Evolutionary conservation across 1,140 invertebrate species (phyloP).

Genomic region (Macrosteles quadrilineatus): DNA sequence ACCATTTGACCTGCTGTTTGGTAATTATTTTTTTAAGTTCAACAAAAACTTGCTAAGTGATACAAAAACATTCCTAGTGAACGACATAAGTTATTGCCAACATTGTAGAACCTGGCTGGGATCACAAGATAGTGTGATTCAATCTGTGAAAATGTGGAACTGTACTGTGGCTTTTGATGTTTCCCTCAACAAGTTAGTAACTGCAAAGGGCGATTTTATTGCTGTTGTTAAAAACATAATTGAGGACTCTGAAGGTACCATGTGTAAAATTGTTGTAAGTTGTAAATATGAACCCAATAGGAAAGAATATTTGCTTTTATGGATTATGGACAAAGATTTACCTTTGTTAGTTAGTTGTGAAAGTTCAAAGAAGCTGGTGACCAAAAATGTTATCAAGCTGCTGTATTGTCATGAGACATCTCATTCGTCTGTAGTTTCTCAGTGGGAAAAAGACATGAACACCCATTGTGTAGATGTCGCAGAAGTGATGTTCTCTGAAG

Average conservation of each 20-base stretch:
- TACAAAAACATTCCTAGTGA: background rate
- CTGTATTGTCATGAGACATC: conserved; percentile 5
- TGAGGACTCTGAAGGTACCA: conserved; percentile 9
- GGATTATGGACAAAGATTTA: conserved; percentile 31
- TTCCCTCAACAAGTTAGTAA: background rate
- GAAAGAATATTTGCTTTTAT: conserved; percentile 24
- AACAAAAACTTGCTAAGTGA: conserved; percentile 5
- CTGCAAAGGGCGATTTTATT: conserved; percentile 22
- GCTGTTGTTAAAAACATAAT: background rate
- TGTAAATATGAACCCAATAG: background rate
- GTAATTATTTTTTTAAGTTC: conserved; percentile 25
- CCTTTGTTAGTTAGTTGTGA: conserved; percentile 9
- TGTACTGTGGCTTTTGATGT: conserved; percentile 21
- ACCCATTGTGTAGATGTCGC: conserved; percentile 21
- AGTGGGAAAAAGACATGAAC: conserved; percentile 27
- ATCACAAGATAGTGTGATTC: background rate
- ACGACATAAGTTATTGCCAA: conserved; percentile 11
- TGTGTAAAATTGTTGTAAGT: conserved; percentile 25
- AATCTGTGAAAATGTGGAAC: conserved; percentile 27
- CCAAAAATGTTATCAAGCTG: conserved; percentile 23
- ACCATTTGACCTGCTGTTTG: conserved; percentile 24
- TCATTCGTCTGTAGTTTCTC: background rate
- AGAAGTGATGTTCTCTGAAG: conserved; percentile 21
- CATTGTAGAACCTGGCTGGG: conserved; percentile 23
- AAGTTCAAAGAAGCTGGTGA: background rate